Conservation (phyloP, 1,140 invertebrate genomes). For the Temnothorax curvispinosus region DNA sequence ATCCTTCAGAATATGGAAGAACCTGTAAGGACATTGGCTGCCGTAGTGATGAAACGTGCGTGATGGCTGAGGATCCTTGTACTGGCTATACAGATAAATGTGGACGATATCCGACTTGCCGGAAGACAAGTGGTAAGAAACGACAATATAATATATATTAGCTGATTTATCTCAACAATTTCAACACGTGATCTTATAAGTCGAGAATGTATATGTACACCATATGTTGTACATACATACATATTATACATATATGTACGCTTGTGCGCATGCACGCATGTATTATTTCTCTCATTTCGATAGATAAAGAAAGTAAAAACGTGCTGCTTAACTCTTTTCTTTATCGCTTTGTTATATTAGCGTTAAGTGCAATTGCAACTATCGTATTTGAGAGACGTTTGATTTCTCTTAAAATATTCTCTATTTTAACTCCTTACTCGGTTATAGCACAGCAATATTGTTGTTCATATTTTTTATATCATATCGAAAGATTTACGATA, state of each 20-base stretch:
- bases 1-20: slow-evolving; percentile 90
- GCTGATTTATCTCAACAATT: slow-evolving; percentile 1
- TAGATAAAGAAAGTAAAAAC: background rate
- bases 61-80: slow-evolving; percentile 91
- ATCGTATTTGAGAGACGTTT: no score
- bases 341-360: background rate
- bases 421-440: background rate
- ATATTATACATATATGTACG: background rate
- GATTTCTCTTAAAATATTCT: background rate
- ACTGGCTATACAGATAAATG: slow-evolving; percentile 86
- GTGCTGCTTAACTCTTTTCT: background rate
- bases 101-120: slow-evolving; percentile 89
- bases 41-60: slow-evolving; percentile 89
- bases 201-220: background rate
- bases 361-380: background rate
- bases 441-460: background rate
- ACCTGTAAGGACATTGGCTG: slow-evolving; percentile 92
- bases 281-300: background rate
- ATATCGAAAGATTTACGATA: background rate
- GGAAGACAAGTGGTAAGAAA: slow-evolving; percentile 82
- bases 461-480: background rate
- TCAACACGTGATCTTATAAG: background rate
- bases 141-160: background rate
- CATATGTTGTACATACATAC: no score
- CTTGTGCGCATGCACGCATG: no score